Evolutionary conservation across 2,797 vertebrate genomes (phyloP), one percentile per base, ranked within the genome.

Genomic region (Sorex maritimensis): DNA sequence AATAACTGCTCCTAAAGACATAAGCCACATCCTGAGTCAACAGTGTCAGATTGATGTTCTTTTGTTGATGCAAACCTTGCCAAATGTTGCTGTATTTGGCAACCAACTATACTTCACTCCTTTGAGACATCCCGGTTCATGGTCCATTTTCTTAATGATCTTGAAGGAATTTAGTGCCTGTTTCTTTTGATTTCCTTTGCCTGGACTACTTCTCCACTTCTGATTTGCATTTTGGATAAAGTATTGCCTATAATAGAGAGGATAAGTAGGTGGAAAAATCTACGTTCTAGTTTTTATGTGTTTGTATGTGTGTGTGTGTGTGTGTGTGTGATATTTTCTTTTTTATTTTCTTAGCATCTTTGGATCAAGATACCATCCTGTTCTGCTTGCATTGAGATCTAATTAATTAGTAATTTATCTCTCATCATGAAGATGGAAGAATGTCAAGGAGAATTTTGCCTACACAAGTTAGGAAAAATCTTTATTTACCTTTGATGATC

Each of bases 401-500:
- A 73, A 63, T 89, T 86, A 65, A 81, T 91, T 34, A 52, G 13
- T 9, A 61, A n/a, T 2, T 73, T 69, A 34, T 10, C 44, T 86
- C 52, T 86, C 52, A 61, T 21, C 24, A 38, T 15, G 4, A 82
- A 77, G 81, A 88, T 23, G 30, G 23, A 78, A n/a, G 44, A 19
- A 0, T 34, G 9, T 44, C 24, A 84, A 44, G 38, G 9, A 92
- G 24, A 46, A 41, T 88, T 67, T 86, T n/a, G 13, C 21, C n/a
- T 52, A 58, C 12, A 38, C 30, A 49, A 85, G 69, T 92, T 49
- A 41, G 28, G 28, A 21, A 82, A 90, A 49, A 15, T 78, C 26
- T 67, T 80, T 69, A 77, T 91, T 93, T 86, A 13, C 6, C 30
- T 94, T 88, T 85, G 52, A 58, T 90, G 68, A 8, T 74, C 84